Conservation (phyloP, 2,113 vertebrate genomes). For the Coreoperca whiteheadi region DNA sequence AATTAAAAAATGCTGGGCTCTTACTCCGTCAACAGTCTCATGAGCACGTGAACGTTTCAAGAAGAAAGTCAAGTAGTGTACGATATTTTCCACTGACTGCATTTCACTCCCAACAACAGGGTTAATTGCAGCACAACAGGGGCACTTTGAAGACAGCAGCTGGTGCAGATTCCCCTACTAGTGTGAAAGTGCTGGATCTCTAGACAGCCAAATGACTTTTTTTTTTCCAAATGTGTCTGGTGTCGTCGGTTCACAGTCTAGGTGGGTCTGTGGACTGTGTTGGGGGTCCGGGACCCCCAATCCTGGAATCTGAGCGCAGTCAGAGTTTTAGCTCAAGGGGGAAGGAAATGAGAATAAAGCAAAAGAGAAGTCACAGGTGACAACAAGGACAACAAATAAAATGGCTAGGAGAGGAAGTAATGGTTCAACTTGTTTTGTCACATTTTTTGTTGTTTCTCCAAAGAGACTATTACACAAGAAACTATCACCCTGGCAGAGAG, state of each 20-base stretch:
- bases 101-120: slow-evolving; percentile 23
- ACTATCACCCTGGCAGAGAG: neutral
- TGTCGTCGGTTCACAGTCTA: neutral
- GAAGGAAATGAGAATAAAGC: neutral
- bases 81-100: neutral
- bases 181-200: neutral
- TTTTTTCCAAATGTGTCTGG: neutral
- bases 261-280: neutral
- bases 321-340: neutral
- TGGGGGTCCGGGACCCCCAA: neutral
- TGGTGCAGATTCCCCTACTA: neutral
- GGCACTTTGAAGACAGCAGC: neutral
- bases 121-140: slow-evolving; percentile 20
- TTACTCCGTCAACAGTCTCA: neutral
- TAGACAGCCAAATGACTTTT: neutral
- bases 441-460: neutral
- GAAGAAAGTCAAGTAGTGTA: neutral
- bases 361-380: neutral
- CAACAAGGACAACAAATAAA: neutral
- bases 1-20: neutral
- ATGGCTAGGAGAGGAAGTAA: neutral
- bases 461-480: neutral
- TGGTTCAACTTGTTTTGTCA: neutral
- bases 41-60: neutral
- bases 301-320: neutral